Evolutionary conservation across 2,797 vertebrate genomes (phyloP), one percentile per base, ranked within the genome.

Genomic region (Danio aesculapii): DNA sequence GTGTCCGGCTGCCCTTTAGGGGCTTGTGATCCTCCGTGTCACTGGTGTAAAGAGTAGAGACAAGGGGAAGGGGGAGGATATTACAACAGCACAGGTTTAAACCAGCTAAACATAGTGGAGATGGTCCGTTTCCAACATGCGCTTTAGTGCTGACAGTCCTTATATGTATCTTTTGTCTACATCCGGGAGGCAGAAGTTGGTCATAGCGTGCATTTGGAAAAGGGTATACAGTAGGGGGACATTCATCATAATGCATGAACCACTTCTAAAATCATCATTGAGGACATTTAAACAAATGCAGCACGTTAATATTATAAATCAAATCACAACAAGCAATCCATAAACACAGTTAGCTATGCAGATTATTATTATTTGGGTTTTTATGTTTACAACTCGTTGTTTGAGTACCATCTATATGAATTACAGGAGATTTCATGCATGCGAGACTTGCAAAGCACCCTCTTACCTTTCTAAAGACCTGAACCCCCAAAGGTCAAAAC

Each of bases 401-500:
- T 70, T 10, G 5, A 30, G 3, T 30, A 61, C 19, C 46, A 50
- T 19, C 19, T 30, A 17, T 3, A 30, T 30, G 30, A 3, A 30
- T 30, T 30, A 30, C 30, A 3, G 30, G 30, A 30, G 30, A 30
- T 64, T 81, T 53, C 50, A 84, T 70, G 89, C 94, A 96, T 95
- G 94, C 92, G 92, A 89, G 87, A 89, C 90, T 92, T 91, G 88
- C 89, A 87, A 90, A 90, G 92, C 91, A 30, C 89, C 81, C 76
- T 92, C 96, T 98, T 99, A 98, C 97, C 97, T 98, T 95, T 97
- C 96, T 92, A 97, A 95, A 89, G 96, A 97, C 95, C 97, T 98
- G 96, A 83, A 96, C 89, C 92, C 93, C 81, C 82, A 84, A 92
- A 95, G 3, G 93, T 96, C 78, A 95, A 94, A 95, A 93, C 94